Evolutionary conservation across 1,140 invertebrate genomes (phyloP).

Genomic region (Drosophila ironensis): DNA sequence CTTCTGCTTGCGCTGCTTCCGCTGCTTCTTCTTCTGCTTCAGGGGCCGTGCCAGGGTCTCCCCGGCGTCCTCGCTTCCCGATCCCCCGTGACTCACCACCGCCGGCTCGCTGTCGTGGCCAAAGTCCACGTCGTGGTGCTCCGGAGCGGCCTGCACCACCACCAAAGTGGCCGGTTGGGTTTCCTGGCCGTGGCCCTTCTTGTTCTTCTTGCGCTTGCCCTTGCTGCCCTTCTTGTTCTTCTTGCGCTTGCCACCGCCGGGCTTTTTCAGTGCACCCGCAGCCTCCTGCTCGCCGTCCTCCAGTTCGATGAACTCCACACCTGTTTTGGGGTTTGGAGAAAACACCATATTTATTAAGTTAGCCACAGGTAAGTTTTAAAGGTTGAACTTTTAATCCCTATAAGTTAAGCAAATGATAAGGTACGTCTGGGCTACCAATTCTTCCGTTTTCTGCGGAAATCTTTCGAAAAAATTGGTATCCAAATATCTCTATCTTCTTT

Average conservation of each 20-base stretch:
- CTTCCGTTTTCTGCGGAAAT: too few relatives aligned
- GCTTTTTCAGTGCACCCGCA: slow-evolving; percentile 47
- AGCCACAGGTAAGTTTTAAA: too few relatives aligned
- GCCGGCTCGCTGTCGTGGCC: slow-evolving; percentile 34
- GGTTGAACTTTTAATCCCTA: too few relatives aligned
- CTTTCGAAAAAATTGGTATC: too few relatives aligned
- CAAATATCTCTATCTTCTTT: too few relatives aligned
- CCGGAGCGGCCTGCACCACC: slow-evolving; percentile 64
- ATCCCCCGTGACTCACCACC: slow-evolving; percentile 29
- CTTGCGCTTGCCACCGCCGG: slow-evolving; percentile 60
- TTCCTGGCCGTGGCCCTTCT: slow-evolving; percentile 46
- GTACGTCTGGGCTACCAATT: too few relatives aligned
- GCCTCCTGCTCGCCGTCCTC: slow-evolving; percentile 42
- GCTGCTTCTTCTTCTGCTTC: slow-evolving; percentile 48
- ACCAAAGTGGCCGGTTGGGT: slow-evolving; percentile 62
- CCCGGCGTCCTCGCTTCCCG: slow-evolving; percentile 19
- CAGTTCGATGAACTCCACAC: slow-evolving; percentile 72
- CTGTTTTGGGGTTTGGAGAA: background rate
- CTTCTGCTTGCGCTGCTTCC: slow-evolving; percentile 48
- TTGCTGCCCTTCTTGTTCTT: slow-evolving; percentile 53
- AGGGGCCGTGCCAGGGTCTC: slow-evolving; percentile 24
- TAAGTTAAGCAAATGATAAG: too few relatives aligned
- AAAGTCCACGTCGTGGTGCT: slow-evolving; percentile 56
- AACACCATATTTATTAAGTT: too few relatives aligned
- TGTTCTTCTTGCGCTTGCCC: slow-evolving; percentile 49